These are phyloP conservation scores for Trematomus bernacchii DNA, from an alignment of 2,797 vertebrate genomes.

Conservation along the genomic window DNA sequence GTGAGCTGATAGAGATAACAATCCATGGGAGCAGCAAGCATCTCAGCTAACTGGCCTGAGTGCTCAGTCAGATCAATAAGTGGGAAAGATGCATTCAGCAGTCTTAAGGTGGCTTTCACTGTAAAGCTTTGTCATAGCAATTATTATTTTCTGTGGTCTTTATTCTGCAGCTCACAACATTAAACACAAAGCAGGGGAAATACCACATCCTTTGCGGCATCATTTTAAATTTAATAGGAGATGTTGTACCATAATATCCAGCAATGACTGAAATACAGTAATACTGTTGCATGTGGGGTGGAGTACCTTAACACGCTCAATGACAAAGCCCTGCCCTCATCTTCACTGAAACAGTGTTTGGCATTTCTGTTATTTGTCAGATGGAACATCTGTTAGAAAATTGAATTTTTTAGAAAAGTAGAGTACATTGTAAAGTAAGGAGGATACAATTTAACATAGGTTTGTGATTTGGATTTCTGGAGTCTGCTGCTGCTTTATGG, in stretches of 20 bases:
- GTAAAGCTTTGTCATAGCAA: slow-evolving; percentile 13
- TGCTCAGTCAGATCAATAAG: slow-evolving; percentile 83
- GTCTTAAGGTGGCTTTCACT: slow-evolving; percentile 80
- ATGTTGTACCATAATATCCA: background rate
- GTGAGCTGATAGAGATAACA: slow-evolving; percentile 48
- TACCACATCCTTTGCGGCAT: background rate
- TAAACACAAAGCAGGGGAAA: background rate
- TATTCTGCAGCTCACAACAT: slow-evolving; percentile 9
- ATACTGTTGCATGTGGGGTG: slow-evolving; percentile 26
- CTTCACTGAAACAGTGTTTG: slow-evolving; percentile 67
- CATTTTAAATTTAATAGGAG: background rate
- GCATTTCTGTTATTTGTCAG: slow-evolving; percentile 63
- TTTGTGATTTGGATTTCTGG: slow-evolving; percentile 26
- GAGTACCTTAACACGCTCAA: slow-evolving; percentile 78
- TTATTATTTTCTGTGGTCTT: slow-evolving; percentile 17
- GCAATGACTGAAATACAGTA: background rate
- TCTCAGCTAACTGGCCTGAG: slow-evolving; percentile 75
- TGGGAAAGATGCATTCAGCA: slow-evolving; percentile 69
- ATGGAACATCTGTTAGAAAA: slow-evolving; percentile 30
- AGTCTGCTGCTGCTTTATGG: slow-evolving; percentile 42
- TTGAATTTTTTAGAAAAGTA: slow-evolving; percentile 2
- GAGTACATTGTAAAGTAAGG: slow-evolving; percentile 17
- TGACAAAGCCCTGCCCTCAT: slow-evolving; percentile 83
- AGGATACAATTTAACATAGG: background rate
- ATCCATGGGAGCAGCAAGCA: slow-evolving; percentile 55